Conservation (phyloP, 2,888 invertebrate genomes). For the Sisyra terminalis region DNA sequence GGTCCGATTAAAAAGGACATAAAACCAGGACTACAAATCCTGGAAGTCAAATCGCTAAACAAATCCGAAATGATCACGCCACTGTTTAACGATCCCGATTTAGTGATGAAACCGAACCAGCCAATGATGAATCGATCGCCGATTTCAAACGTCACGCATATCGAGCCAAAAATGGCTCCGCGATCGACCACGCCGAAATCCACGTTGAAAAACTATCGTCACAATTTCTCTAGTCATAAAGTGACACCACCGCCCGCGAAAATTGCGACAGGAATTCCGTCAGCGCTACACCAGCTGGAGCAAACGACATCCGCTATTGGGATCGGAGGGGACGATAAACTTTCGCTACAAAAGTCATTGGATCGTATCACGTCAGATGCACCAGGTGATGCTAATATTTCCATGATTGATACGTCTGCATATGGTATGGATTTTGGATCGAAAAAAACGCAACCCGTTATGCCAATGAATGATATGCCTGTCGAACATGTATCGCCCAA, state of each 20-base stretch:
- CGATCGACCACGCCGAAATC: slow-evolving; percentile 8
- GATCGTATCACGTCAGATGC: slow-evolving; percentile 5
- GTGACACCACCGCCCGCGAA: slow-evolving; percentile 6
- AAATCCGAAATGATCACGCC: slow-evolving; percentile 5
- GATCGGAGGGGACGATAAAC: slow-evolving; percentile 22
- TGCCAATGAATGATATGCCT: slow-evolving; percentile 2
- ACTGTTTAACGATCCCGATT: background rate
- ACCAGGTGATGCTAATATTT: background rate
- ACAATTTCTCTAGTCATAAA: slow-evolving; percentile 12
- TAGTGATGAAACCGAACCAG: background rate
- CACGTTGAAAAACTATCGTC: slow-evolving; percentile 14
- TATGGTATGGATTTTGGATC: background rate
- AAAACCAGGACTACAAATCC: slow-evolving; percentile 4
- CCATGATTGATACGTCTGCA: background rate
- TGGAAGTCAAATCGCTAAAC: slow-evolving; percentile 7
- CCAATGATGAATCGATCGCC: background rate
- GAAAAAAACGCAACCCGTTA: slow-evolving; percentile 5
- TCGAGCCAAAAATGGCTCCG: background rate
- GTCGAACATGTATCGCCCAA: background rate
- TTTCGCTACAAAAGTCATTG: slow-evolving; percentile 6
- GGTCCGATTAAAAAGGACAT: slow-evolving; percentile 3
- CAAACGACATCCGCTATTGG: slow-evolving; percentile 22
- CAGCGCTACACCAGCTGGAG: slow-evolving; percentile 23
- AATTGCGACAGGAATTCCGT: slow-evolving; percentile 11
- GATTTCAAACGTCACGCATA: background rate